Evolutionary conservation across 2,113 vertebrate genomes (phyloP).

Genomic region (Trichomycterus rosablanca): DNA sequence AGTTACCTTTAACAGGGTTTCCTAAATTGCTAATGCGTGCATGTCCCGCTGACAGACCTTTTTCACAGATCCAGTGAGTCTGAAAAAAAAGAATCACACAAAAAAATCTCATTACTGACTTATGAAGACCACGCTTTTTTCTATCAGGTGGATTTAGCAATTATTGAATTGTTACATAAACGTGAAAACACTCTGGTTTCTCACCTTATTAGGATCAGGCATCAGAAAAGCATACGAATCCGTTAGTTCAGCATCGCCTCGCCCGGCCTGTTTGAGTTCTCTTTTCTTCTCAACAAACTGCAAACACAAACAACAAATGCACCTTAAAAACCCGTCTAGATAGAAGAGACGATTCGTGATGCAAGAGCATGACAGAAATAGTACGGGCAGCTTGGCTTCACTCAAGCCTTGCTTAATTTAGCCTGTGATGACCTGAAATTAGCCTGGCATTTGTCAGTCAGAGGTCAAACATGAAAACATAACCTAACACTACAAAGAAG

Average conservation of each 20-base stretch:
- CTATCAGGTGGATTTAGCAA: too few relatives aligned
- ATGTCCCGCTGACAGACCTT: conserved; percentile 87
- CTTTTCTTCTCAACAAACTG: conserved; percentile 92
- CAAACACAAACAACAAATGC: conserved; percentile 2
- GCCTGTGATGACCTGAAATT: not conserved
- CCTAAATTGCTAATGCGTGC: conserved; percentile 84
- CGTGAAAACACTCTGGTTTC: conserved; percentile 20
- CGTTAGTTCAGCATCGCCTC: conserved; percentile 81
- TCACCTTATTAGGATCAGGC: conserved; percentile 81
- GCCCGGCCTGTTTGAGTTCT: conserved; percentile 84
- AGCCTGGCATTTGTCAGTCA: not conserved
- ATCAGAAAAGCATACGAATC: conserved; percentile 89
- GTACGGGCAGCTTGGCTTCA: not conserved
- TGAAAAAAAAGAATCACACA: conserved; percentile 36
- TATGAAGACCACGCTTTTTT: too few relatives aligned
- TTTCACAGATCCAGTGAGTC: conserved; percentile 83
- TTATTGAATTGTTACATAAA: too few relatives aligned
- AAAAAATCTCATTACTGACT: not conserved
- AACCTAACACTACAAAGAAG: too few relatives aligned
- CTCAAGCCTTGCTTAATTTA: conserved; percentile 4
- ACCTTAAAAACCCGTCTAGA: not conserved
- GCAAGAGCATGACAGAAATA: not conserved
- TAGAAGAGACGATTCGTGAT: not conserved
- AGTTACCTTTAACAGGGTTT: conserved; percentile 81
- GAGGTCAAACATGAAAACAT: too few relatives aligned